Percentiles rank a stretch among this genome's conserved stretches.
These are phyloP conservation scores for Cyanoramphus novaezelandiae DNA, from an alignment of 2,113 vertebrate genomes.

Conservation along the genomic window DNA sequence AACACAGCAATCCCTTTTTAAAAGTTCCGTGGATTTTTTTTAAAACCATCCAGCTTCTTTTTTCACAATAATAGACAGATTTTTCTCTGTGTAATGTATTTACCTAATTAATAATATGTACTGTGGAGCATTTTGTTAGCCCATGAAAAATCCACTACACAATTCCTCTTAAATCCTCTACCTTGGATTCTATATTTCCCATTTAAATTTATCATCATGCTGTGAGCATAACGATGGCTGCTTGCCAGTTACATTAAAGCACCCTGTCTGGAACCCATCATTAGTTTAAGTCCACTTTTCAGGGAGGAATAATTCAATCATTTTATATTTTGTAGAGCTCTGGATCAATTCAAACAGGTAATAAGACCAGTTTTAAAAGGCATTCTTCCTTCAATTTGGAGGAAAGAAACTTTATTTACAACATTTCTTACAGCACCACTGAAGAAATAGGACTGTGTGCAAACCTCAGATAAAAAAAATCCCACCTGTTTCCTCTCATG, in stretches of 20 bases:
- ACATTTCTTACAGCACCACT: not conserved
- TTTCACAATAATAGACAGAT: not conserved
- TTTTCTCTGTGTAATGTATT: not conserved
- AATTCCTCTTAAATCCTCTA: slow-evolving; percentile 4
- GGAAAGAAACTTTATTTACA: slow-evolving; percentile 6
- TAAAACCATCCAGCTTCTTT: not conserved
- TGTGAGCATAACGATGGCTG: not conserved
- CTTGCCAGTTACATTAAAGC: slow-evolving; percentile 1
- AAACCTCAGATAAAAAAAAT: slow-evolving; percentile 3
- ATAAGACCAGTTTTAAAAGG: not conserved
- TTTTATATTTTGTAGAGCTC: not conserved
- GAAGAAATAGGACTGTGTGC: not conserved
- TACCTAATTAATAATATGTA: not conserved
- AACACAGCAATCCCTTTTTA: not conserved
- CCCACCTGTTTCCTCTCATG: slow-evolving; percentile 35
- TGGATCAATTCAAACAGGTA: slow-evolving; percentile 15
- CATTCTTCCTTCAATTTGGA: not conserved
- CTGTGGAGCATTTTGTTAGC: not conserved
- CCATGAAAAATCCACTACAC: not conserved
- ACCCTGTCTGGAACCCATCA: slow-evolving; percentile 1
- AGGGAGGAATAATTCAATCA: slow-evolving; percentile 25
- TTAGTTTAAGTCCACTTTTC: slow-evolving; percentile 16
- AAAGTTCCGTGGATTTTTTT: not conserved
- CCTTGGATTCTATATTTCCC: not conserved
- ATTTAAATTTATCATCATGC: slow-evolving; percentile 25